Evolutionary conservation across 2,113 vertebrate genomes (phyloP).

Genomic region (Zosterops borbonicus): DNA sequence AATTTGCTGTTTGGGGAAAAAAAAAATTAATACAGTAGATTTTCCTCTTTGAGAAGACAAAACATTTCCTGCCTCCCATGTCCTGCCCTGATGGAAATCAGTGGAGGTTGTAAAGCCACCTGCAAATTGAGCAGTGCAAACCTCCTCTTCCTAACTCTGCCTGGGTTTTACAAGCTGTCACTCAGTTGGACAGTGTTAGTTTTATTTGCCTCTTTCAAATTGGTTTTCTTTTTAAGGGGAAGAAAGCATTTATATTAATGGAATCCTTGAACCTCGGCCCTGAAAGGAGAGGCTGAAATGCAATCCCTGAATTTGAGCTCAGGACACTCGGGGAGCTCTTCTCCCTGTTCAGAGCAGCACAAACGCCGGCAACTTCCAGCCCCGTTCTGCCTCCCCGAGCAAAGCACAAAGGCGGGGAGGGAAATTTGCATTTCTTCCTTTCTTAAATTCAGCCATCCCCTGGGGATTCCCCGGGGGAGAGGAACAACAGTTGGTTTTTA

Average conservation of each 20-base stretch:
- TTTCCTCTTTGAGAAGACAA: background rate
- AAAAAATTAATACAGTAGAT: background rate
- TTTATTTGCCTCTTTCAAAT: conserved; percentile 62
- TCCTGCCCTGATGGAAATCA: background rate
- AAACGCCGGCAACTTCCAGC: background rate
- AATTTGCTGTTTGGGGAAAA: rapidly evolving
- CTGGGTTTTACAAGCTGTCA: conserved; percentile 45
- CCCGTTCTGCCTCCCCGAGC: background rate
- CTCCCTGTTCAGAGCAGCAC: background rate
- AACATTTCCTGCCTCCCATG: background rate
- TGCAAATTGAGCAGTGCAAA: background rate
- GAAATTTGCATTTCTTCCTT: conserved; percentile 19
- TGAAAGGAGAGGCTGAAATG: conserved; percentile 21
- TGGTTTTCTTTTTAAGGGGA: conserved; percentile 46
- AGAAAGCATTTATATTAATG: conserved; percentile 55
- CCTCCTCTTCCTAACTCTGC: background rate
- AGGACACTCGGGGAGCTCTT: background rate
- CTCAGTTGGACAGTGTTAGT: background rate
- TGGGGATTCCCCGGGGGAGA: background rate
- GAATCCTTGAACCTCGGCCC: background rate
- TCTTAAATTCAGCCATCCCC: background rate
- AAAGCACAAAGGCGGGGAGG: background rate
- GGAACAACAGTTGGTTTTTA: background rate
- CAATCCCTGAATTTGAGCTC: background rate
- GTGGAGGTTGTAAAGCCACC: background rate